Conservation (phyloP, 2,888 invertebrate genomes). For the Adela reaumurella region DNA sequence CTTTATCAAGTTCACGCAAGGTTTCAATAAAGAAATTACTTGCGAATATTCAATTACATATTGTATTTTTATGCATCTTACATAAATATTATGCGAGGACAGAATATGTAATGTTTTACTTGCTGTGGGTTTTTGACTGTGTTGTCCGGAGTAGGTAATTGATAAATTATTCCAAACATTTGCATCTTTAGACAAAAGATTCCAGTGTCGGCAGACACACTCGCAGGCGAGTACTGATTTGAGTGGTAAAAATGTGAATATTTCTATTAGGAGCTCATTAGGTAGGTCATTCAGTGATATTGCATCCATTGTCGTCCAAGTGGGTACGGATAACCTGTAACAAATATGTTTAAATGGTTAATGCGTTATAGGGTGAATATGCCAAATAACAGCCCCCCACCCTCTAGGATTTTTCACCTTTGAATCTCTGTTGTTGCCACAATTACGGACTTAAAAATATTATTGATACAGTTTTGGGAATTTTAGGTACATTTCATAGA, state of each 20-base stretch:
- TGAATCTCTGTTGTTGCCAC: no score
- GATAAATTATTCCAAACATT: slow-evolving; percentile 30
- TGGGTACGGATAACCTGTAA: no score
- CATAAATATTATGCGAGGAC: slow-evolving; percentile 24
- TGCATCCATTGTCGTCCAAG: slow-evolving; percentile 88
- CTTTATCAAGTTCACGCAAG: slow-evolving; percentile 30
- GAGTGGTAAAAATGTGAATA: slow-evolving; percentile 34
- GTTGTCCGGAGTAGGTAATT: slow-evolving; percentile 35
- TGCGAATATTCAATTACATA: slow-evolving; percentile 33
- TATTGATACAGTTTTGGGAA: no score
- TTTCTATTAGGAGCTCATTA: slow-evolving; percentile 33
- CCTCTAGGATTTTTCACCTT: no score
- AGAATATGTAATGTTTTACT: slow-evolving; percentile 28
- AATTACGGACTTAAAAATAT: no score
- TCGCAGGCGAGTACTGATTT: slow-evolving; percentile 32
- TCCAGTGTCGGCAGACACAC: slow-evolving; percentile 36
- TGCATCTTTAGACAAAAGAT: slow-evolving; percentile 25
- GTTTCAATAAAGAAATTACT: slow-evolving; percentile 27
- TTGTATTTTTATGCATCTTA: slow-evolving; percentile 33
- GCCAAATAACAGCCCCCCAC: no score
- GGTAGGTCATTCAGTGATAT: slow-evolving; percentile 56
- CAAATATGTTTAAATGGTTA: no score
- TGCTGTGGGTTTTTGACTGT: slow-evolving; percentile 30
- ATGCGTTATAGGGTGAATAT: no score
- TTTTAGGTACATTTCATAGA: no score